These are phyloP conservation scores for Drosophila leonis DNA, from an alignment of 2,888 invertebrate species.

Conservation along the genomic window DNA sequence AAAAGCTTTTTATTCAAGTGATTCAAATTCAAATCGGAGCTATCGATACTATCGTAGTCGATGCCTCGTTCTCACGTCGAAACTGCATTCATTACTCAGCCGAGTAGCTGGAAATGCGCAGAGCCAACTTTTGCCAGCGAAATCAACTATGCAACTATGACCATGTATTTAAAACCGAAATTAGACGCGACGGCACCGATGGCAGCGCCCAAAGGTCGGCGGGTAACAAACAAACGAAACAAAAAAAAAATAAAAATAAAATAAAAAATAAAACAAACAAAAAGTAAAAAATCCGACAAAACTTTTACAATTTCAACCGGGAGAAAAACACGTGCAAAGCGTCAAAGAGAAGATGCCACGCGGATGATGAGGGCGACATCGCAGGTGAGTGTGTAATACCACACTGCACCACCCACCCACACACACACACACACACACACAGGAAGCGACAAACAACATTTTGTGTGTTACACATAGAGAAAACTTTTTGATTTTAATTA, in stretches of 20 bases:
- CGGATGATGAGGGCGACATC: constrained; percentile 38
- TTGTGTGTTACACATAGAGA: not conserved
- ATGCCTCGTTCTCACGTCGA: not conserved
- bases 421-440: constrained; percentile 17
- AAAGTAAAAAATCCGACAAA: constrained; percentile 56
- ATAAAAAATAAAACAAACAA: not conserved
- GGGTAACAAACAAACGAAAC: constrained; percentile 20
- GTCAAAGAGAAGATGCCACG: constrained; percentile 68
- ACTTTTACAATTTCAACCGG: constrained; percentile 78
- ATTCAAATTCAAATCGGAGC: not conserved
- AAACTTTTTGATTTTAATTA: constrained; percentile 1
- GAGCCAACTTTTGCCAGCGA: constrained; percentile 62
- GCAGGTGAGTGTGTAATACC: constrained; percentile 32
- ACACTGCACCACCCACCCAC: constrained; percentile 24
- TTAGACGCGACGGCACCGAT: constrained; percentile 69
- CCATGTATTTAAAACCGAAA: constrained; percentile 75
- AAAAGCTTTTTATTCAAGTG: not conserved
- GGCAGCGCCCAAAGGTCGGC: constrained; percentile 67
- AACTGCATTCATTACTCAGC: constrained; percentile 55
- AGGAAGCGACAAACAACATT: constrained; percentile 69
- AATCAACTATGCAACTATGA: constrained; percentile 68
- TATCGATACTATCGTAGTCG: not conserved
- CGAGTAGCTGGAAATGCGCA: constrained; percentile 22
- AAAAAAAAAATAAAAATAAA: constrained; percentile 14
- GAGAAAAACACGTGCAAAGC: constrained; percentile 77